These are phyloP conservation scores for Drosophila sturtevanti DNA, from an alignment of 1,140 invertebrate species.

Conservation along the genomic window DNA sequence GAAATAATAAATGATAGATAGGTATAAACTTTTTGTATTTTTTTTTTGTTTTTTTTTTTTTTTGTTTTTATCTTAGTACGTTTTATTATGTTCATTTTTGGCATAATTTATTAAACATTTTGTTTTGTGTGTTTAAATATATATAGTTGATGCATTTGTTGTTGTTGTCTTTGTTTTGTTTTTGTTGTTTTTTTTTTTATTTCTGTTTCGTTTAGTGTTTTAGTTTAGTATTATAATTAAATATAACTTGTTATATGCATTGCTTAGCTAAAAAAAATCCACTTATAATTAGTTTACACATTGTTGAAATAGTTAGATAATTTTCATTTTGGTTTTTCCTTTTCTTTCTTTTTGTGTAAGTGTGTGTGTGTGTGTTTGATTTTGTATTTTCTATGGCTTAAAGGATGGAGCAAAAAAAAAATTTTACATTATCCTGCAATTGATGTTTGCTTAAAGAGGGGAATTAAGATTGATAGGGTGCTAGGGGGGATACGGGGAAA, in stretches of 20 bases:
- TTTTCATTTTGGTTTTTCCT: conserved; percentile 31
- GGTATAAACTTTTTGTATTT: conserved; percentile 7
- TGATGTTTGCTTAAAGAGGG: not conserved
- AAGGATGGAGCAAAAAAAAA: not conserved
- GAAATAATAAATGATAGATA: conserved; percentile 3
- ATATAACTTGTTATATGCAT: conserved; percentile 73
- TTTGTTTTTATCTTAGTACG: conserved; percentile 48
- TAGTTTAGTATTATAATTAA: conserved; percentile 69
- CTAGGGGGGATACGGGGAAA: not conserved
- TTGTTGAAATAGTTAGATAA: conserved; percentile 61
- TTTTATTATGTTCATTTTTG: conserved; percentile 59
- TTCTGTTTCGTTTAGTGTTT: conserved; percentile 18
- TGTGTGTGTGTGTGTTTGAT: not conserved
- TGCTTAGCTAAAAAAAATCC: conserved; percentile 78
- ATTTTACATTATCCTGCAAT: not conserved
- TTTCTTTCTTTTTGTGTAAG: conserved; percentile 3
- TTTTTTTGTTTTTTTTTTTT: conserved; percentile 26
- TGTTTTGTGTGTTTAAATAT: conserved; percentile 67
- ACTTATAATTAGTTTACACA: conserved; percentile 76
- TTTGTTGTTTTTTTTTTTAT: conserved; percentile 20
- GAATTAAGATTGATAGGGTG: not conserved
- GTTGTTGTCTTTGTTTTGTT: conserved; percentile 43
- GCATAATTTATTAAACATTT: conserved; percentile 75
- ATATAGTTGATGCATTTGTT: conserved; percentile 64
- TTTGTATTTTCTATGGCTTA: not conserved